Percentiles rank a stretch among this genome's conserved stretches.
Conservation (phyloP, 1,140 invertebrate species). For the Frieseomelitta varia region DNA sequence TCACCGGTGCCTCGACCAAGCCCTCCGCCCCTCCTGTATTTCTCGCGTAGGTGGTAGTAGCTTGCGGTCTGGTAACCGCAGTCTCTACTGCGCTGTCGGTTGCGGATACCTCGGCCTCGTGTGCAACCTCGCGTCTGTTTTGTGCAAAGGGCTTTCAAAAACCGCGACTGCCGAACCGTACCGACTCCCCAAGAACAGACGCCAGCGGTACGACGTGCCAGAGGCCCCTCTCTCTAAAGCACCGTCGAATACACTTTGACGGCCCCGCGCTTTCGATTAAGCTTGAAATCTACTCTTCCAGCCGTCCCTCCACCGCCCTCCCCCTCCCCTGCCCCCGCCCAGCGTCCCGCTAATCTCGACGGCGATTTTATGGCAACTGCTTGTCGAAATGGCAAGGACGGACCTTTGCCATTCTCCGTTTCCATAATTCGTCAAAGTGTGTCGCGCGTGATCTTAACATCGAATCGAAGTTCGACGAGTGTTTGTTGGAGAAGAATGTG, state of each 20-base stretch:
- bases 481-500: too few species aligned
- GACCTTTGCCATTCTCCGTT: neutral
- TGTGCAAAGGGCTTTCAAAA: constrained; percentile 76
- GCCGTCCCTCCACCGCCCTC: neutral
- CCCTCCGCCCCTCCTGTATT: constrained; percentile 46
- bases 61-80: constrained; percentile 79
- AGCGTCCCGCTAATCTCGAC: neutral
- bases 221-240: constrained; percentile 44
- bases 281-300: constrained; percentile 49
- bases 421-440: neutral
- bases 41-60: constrained; percentile 73
- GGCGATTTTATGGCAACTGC: neutral
- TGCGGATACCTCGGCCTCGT: constrained; percentile 72
- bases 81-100: constrained; percentile 77
- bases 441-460: neutral
- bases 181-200: constrained; percentile 60
- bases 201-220: constrained; percentile 56
- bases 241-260: constrained; percentile 58
- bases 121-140: constrained; percentile 74
- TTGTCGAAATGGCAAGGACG: neutral
- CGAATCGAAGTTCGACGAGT: neutral
- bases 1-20: constrained; percentile 59
- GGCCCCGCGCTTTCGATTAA: constrained; percentile 50
- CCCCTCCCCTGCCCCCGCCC: too few species aligned
- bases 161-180: constrained; percentile 73